phyloP scores from a whole-genome alignment of 2,797 vertebrate genomes.

The Phalanger gymnotis region DNA sequence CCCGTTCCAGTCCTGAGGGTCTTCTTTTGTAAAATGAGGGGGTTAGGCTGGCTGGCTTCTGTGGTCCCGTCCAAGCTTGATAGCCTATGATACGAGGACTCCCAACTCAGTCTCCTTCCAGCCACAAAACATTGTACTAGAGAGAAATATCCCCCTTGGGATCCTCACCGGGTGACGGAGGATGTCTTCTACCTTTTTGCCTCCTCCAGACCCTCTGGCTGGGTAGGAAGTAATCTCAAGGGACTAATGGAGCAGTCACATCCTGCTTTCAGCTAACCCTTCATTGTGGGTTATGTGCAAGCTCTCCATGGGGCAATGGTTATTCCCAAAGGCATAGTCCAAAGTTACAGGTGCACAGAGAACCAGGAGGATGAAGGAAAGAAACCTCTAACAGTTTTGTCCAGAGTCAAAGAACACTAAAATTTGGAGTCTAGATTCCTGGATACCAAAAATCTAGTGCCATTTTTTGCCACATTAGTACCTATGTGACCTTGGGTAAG shows the following conservation, averaged over 20 bases:
- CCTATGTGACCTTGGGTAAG: neutral
- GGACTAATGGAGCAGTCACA: neutral
- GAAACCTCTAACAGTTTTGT: neutral
- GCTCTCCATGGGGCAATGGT: neutral
- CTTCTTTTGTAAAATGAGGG: neutral
- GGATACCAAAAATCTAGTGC: neutral
- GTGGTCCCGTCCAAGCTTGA: neutral
- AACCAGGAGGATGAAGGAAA: no score
- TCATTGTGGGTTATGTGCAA: no score
- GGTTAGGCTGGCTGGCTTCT: neutral
- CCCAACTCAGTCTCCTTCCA: neutral
- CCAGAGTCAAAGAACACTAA: neutral
- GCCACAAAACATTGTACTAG: neutral
- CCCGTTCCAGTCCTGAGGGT: neutral
- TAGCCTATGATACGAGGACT: neutral
- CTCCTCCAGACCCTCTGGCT: neutral
- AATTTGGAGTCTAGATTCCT: neutral
- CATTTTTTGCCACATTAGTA: neutral
- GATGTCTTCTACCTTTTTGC: neutral
- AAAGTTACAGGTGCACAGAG: neutral
- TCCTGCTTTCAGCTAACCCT: neutral
- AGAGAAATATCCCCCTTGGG: neutral
- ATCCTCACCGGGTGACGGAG: neutral
- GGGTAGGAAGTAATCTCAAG: neutral
- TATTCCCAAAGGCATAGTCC: neutral